These are phyloP conservation scores for Ellobius talpinus DNA, from an alignment of 2,113 vertebrate genomes.

Conservation along the genomic window DNA sequence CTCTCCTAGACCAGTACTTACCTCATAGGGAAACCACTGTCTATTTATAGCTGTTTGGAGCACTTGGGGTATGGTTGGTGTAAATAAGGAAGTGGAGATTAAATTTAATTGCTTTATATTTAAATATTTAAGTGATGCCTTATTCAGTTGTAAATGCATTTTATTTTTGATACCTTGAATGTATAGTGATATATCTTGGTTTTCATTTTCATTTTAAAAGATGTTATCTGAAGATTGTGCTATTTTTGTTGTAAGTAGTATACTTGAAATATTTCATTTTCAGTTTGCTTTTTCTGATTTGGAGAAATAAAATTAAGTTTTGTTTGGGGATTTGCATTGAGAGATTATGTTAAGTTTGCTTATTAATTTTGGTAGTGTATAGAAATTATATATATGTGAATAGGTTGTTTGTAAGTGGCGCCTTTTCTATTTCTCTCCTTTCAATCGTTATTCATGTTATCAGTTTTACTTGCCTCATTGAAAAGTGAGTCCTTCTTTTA, in stretches of 20 bases:
- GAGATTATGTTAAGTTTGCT: not conserved
- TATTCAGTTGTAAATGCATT: not conserved
- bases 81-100: not conserved
- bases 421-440: slow-evolving; percentile 32
- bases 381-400: not conserved
- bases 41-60: not conserved
- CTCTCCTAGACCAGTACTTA: not conserved
- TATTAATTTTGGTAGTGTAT: slow-evolving; percentile 34
- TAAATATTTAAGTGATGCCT: not conserved
- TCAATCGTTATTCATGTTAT: not conserved
- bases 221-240: not conserved
- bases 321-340: slow-evolving; percentile 14
- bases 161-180: not conserved
- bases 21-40: not conserved
- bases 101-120: not conserved
- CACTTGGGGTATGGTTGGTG: not conserved
- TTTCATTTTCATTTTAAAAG: not conserved
- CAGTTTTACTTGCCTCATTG: not conserved
- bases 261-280: slow-evolving; percentile 32
- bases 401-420: not conserved
- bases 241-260: not conserved
- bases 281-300: not conserved
- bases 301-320: not conserved
- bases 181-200: not conserved
- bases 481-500: not conserved